Evolutionary conservation across 2,888 invertebrate genomes (phyloP).

Genomic region (Drosophila prostipennis): DNA sequence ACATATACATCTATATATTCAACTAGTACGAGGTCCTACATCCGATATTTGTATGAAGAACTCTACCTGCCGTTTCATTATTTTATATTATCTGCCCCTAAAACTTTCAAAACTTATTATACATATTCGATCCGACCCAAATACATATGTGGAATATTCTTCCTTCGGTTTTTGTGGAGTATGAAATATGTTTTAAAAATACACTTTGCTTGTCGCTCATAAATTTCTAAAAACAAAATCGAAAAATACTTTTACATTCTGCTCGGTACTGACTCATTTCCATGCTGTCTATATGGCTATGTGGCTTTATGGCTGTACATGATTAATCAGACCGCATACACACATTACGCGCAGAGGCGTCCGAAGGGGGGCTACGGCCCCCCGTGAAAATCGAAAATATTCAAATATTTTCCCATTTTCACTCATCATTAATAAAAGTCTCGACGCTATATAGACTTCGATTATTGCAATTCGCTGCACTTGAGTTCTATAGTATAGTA

Average conservation of each 20-base stretch:
- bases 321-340: constrained; percentile 64
- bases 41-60: constrained; percentile 19
- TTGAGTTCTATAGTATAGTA: constrained; percentile 41
- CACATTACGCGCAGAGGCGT: constrained; percentile 54
- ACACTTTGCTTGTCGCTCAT: constrained; percentile 67
- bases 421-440: constrained; percentile 77
- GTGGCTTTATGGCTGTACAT: constrained; percentile 37
- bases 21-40: constrained; percentile 26
- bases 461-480: constrained; percentile 50
- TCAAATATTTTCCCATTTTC: constrained; percentile 66
- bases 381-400: constrained; percentile 46
- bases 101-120: constrained; percentile 1
- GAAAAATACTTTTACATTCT: constrained; percentile 59
- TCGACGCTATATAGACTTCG: constrained; percentile 61
- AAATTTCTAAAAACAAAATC: constrained; percentile 56
- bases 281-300: constrained; percentile 49
- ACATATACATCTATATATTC: background rate
- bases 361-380: constrained; percentile 5
- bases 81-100: constrained; percentile 6
- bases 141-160: constrained; percentile 10
- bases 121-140: constrained; percentile 49
- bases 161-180: constrained; percentile 52
- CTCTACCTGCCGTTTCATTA: constrained; percentile 33
- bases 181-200: constrained; percentile 66
- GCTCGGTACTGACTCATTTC: constrained; percentile 64